Percentiles rank a stretch among this genome's conserved stretches.
phyloP scores from a whole-genome alignment of 2,113 vertebrate species.

The Burhinus bistriatus region DNA sequence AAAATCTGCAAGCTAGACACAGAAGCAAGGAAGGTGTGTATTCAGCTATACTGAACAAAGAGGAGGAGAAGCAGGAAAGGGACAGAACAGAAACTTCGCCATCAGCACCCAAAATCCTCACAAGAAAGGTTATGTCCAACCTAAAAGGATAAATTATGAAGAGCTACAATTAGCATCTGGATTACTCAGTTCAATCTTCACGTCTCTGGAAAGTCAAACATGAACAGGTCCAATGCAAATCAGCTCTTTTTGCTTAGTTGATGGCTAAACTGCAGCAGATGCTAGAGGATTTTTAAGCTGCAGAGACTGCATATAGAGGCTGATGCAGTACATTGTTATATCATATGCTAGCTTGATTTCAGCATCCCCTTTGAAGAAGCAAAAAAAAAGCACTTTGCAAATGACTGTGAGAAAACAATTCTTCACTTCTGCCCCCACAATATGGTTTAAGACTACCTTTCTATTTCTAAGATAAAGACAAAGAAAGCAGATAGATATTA shows the following conservation, averaged over 20 bases:
- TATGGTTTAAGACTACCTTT: neutral
- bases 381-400: neutral
- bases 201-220: neutral
- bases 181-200: neutral
- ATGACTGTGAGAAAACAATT: neutral
- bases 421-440: neutral
- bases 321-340: neutral
- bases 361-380: neutral
- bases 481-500: neutral
- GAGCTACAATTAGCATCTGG: neutral
- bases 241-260: neutral
- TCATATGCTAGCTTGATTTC: neutral
- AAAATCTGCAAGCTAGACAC: neutral
- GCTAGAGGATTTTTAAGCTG: neutral
- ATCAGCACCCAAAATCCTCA: neutral
- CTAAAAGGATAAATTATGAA: neutral
- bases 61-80: neutral
- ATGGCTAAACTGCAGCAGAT: neutral
- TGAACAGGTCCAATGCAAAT: neutral
- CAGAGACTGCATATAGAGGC: neutral
- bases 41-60: neutral
- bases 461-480: neutral
- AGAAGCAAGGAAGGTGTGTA: neutral
- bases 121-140: neutral
- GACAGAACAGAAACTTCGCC: neutral